Evolutionary conservation across 2,888 invertebrate genomes (phyloP), one percentile per base, ranked within the genome.

Genomic region (Smittia sp.): DNA sequence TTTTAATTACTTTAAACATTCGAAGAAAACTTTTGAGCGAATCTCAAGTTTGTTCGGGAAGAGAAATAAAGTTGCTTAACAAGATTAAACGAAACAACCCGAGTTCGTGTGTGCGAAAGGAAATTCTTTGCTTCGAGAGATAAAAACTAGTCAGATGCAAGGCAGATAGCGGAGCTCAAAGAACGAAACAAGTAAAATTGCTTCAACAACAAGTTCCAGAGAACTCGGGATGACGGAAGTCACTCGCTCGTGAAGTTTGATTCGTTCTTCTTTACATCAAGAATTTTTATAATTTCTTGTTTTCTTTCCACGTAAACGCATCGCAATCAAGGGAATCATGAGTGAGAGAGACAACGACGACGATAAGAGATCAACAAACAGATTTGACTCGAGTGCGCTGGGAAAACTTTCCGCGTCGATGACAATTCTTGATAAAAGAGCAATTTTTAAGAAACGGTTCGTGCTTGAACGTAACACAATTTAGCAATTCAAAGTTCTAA

Each of bases 281-380:
- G 32, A 32, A 6, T 32, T 9, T 46, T 46, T 46, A 39, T 39
- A 39, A 7, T 46, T 46, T 46, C n/a, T 15, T 46, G 11, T 6
- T 46, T 46, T 15, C 15, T 46, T 15, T 39, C 7, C 13, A 15
- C 11, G 13, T 46, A n/a, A 46, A 46, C 15, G 46, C 46, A 46
- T 32, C 32, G 9, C n/a, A 46, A 46, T 15, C 46, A 46, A 11
- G 4, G 32, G 32, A 46, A 46, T 15, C 9, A 46, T 46, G 46
- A 46, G 15, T 46, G 46, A n/a, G 13, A 46, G 15, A 46, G 13
- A 46, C 46, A 46, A 39, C 39, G 13, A 39, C 39, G 15, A 32
- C 32, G 58, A 58, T 58, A 58, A 58, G 58, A 18, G 22, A 58
- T 58, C 58, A 58, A 18, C 22, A 58, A 58, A 22, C 22, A 58